Percentiles rank a stretch among this genome's conserved stretches.
phyloP scores from a whole-genome alignment of 2,797 vertebrate genomes.

The Anomalospiza imberbis region DNA sequence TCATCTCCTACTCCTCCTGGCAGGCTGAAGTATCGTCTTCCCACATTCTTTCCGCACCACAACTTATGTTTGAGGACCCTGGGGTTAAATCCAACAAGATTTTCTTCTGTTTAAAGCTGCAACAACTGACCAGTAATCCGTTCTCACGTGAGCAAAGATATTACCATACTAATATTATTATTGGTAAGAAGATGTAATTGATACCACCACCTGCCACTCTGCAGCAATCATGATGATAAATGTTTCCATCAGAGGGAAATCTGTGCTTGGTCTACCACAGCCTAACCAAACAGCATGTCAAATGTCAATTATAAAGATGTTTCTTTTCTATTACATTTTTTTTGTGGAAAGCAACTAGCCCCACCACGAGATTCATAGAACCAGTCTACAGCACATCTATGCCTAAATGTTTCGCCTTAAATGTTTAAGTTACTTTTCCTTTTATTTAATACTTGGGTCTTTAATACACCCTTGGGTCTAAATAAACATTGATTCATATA shows the following conservation, averaged over 20 bases:
- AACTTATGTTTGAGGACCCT: constrained; percentile 60
- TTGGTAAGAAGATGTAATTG: constrained; percentile 81
- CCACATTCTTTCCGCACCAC: not conserved
- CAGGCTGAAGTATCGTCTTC: constrained; percentile 22
- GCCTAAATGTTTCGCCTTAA: not conserved
- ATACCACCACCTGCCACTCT: constrained; percentile 82
- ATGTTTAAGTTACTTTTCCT: constrained; percentile 1
- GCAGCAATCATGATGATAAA: constrained; percentile 80
- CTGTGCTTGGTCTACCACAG: constrained; percentile 75
- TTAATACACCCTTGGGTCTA: not conserved
- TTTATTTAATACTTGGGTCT: not conserved
- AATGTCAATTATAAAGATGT: constrained; percentile 81
- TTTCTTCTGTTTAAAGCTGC: constrained; percentile 46
- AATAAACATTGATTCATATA: not conserved
- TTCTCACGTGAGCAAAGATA: constrained; percentile 74
- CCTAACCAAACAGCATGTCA: constrained; percentile 77
- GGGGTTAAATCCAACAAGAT: constrained; percentile 34
- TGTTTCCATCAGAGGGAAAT: constrained; percentile 79
- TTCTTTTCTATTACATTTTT: constrained; percentile 64
- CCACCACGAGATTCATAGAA: not conserved
- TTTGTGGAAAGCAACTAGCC: not conserved
- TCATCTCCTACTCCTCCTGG: not conserved
- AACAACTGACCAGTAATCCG: constrained; percentile 67
- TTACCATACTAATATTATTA: constrained; percentile 83
- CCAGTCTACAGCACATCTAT: not conserved